phyloP scores from a whole-genome alignment of 2,888 invertebrate species.

The Ophion ventricosus region DNA sequence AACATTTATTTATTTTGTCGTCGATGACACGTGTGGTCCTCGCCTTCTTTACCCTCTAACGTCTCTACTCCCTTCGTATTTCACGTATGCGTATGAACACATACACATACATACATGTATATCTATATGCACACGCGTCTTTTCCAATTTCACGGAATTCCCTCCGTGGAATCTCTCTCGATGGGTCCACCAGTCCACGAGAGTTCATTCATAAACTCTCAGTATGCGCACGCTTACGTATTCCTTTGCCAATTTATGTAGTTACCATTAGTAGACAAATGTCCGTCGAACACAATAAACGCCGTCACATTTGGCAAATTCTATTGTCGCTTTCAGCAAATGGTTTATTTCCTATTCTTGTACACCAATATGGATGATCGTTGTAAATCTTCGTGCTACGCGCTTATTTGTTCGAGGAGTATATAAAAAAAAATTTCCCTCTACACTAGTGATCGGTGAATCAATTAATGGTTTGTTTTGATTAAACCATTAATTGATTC shows the following conservation, averaged over 20 bases:
- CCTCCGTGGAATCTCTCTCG: constrained; percentile 28
- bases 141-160: constrained; percentile 61
- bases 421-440: too few species aligned
- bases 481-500: too few species aligned
- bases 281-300: background rate
- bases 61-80: constrained; percentile 20
- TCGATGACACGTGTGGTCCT: constrained; percentile 68
- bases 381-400: too few species aligned
- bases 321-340: background rate
- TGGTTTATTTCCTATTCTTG: background rate
- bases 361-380: too few species aligned
- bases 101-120: background rate
- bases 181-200: background rate
- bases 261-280: background rate
- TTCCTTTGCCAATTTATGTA: background rate
- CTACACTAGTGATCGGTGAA: too few species aligned
- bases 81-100: background rate
- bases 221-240: background rate
- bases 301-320: background rate
- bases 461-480: too few species aligned
- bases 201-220: constrained; percentile 54
- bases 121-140: constrained; percentile 12
- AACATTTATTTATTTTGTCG: constrained; percentile 73
- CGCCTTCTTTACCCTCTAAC: constrained; percentile 28
- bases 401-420: too few species aligned